Evolutionary conservation across 2,113 vertebrate genomes (phyloP), one percentile per base, ranked within the genome.

Genomic region (Pterocles gutturalis): DNA sequence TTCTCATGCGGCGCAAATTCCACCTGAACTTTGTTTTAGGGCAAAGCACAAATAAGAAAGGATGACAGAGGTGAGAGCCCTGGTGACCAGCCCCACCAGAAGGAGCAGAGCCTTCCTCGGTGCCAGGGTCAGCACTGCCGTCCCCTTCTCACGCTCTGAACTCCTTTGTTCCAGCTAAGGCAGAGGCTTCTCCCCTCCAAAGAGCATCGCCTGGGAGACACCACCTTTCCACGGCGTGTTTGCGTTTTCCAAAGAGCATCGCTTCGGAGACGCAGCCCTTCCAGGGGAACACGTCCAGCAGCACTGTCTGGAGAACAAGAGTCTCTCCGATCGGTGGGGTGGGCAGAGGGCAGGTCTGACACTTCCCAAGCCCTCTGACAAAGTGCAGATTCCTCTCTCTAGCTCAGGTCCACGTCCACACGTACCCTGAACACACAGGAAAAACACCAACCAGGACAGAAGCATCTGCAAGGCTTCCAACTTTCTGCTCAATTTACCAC

Each of bases 141-240:
- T 2, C 29, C 41, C 18, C 4, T 62, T 64, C 54, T 48, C 45
- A 2, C 7, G 67, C 95, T 61, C 76, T 31, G 7, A 38, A 16
- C 43, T 12, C 15, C 64, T 87, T 67, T 65, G 10, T 67, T 79
- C 70, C 53, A 22, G 8, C 34, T 0, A 36, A 61, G 67, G 11
- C 62, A 55, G 1, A 0, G 46, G 55, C 29, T 71, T 67, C 29
- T 66, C 46, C 41, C 36, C 26, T 69, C 31, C 65, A 71, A 87
- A 93, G 77, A 64, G 55, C 93, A 96, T 89, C 43, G 54, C 76
- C 89, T 64, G 72, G 93, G 91, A 93, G 80, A 82, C 60, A 46
- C 15, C 33, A 17, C 12, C 43, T 60, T 19, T 14, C 15, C 83
- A 57, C 20, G 48, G 83, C 71, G 5, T 3, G 8, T 31, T 31